These are phyloP conservation scores for Paragorgia papillata DNA, from an alignment of 92 coral and sea anemone species.

Conservation along the genomic window DNA sequence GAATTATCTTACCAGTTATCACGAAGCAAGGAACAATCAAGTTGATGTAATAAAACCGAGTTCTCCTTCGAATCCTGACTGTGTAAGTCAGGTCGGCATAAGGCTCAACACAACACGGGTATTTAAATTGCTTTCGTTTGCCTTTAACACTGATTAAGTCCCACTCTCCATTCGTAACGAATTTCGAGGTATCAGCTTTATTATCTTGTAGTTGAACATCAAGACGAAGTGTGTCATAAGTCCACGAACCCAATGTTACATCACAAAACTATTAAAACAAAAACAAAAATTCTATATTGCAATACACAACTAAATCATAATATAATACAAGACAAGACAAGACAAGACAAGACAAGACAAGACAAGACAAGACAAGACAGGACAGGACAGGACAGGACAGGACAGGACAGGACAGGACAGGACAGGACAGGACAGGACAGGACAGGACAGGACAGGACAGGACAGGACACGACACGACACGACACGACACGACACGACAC, in stretches of 20 bases:
- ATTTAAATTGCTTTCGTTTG: constrained; percentile 67
- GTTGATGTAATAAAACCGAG: constrained; percentile 83
- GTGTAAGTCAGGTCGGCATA: constrained; percentile 92
- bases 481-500: too few species aligned
- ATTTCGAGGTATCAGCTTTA: constrained; percentile 72
- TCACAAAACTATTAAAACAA: constrained; percentile 61
- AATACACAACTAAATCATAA: too few species aligned
- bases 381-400: too few species aligned
- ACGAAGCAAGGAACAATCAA: constrained; percentile 87
- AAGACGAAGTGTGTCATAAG: constrained; percentile 86
- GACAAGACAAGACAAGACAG: too few species aligned
- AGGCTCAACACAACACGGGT: constrained; percentile 74
- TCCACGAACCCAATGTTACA: constrained; percentile 94
- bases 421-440: too few species aligned
- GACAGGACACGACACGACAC: too few species aligned
- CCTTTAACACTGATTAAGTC: constrained; percentile 75
- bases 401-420: too few species aligned
- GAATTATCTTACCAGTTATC: constrained; percentile 75
- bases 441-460: too few species aligned
- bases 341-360: neutral
- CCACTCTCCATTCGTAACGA: constrained; percentile 91
- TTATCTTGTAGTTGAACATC: constrained; percentile 68
- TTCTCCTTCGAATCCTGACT: constrained; percentile 72
- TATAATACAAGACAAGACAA: neutral
- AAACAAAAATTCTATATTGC: too few species aligned